These are phyloP conservation scores for Meandrina meandrites DNA, from an alignment of 92 coral and sea anemone species.

Conservation along the genomic window DNA sequence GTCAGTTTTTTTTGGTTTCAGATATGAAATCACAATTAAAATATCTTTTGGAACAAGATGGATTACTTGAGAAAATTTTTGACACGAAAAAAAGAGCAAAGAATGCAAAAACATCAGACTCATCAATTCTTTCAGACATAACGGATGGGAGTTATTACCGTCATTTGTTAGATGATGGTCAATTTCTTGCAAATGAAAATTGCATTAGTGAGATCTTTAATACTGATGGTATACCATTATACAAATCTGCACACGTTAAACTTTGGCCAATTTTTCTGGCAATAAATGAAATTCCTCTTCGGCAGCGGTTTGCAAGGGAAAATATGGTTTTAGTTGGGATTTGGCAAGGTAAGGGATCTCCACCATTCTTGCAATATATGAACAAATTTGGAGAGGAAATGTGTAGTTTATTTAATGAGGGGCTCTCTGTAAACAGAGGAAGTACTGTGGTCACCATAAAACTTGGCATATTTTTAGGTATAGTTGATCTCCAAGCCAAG, in stretches of 20 bases:
- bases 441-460: conserved; percentile 32
- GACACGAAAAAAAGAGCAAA: conserved; percentile 14
- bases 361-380: conserved; percentile 46
- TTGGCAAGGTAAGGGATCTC: conserved; percentile 65
- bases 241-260: neutral
- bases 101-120: neutral
- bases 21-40: conserved; percentile 41
- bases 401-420: neutral
- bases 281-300: conserved; percentile 40
- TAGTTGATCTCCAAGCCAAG: conserved; percentile 53
- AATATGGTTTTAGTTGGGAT: conserved; percentile 63
- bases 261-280: neutral
- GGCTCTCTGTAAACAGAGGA: no score
- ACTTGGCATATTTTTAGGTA: conserved; percentile 31
- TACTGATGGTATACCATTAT: neutral
- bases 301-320: conserved; percentile 41
- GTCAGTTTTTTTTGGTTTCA: conserved; percentile 41
- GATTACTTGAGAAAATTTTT: conserved; percentile 43
- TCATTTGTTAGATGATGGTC: no score
- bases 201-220: no score
- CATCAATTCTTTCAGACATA: neutral
- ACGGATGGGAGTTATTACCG: neutral
- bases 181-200: no score
- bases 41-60: conserved; percentile 45
- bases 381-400: conserved; percentile 47